Conservation (phyloP, 2,888 invertebrate genomes). For the Limnephilus lunatus region DNA sequence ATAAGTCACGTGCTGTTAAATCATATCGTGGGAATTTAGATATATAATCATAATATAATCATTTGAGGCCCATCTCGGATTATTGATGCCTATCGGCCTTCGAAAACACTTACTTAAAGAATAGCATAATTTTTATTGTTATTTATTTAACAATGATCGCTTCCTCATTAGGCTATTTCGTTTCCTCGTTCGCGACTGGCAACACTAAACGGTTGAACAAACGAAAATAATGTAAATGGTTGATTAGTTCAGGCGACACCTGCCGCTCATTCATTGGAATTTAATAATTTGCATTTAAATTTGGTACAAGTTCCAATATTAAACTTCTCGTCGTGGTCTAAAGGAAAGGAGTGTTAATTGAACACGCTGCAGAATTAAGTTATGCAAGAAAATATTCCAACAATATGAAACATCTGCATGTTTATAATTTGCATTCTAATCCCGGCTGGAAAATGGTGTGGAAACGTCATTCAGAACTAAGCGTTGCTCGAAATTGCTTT, state of each 20-base stretch:
- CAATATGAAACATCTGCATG: no score
- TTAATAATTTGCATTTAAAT: neutral
- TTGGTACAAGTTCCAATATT: neutral
- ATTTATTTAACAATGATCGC: slow-evolving; percentile 5
- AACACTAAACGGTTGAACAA: neutral
- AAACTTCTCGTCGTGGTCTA: neutral
- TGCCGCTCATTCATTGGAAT: neutral
- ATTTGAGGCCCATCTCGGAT: neutral
- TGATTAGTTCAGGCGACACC: neutral
- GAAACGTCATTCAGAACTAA: no score
- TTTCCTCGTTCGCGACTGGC: neutral
- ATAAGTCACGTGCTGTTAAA: neutral
- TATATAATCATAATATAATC: no score
- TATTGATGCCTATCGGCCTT: neutral
- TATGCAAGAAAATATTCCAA: no score
- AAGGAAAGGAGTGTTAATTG: neutral
- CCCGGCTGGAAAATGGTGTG: no score
- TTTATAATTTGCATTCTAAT: no score
- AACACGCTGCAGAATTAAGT: neutral
- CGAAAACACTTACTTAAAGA: neutral
- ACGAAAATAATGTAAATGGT: neutral
- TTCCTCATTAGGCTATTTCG: neutral
- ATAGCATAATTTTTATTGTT: neutral
- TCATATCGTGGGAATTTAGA: neutral
- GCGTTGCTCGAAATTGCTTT: no score